Percentiles rank a stretch among this genome's conserved stretches.
These are phyloP conservation scores for Caenorhabditis sp. DNA, from an alignment of 2,888 invertebrate genomes.

Conservation along the genomic window DNA sequence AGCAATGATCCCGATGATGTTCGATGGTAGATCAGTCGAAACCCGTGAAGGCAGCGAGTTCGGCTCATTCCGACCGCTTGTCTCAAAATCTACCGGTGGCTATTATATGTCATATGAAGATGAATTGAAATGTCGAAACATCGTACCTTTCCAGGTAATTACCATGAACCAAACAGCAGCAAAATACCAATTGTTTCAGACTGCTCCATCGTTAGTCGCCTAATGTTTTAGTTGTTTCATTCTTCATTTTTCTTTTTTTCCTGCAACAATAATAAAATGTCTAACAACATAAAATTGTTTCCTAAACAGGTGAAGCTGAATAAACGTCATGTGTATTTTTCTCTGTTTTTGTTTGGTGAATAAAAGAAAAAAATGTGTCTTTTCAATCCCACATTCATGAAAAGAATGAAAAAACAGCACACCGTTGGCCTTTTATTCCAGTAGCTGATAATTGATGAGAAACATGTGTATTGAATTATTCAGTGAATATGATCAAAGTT, in stretches of 20 bases:
- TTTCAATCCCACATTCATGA: background rate
- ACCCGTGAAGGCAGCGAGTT: constrained; percentile 46
- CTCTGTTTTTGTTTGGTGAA: background rate
- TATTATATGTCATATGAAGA: constrained; percentile 57
- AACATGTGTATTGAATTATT: too few species aligned
- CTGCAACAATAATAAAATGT: constrained; percentile 1
- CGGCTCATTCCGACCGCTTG: constrained; percentile 60
- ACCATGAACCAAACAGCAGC: background rate
- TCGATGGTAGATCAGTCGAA: constrained; percentile 51
- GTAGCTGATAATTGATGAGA: too few species aligned
- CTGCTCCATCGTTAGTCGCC: constrained; percentile 41
- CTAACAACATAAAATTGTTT: constrained; percentile 1
- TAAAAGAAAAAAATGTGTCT: background rate
- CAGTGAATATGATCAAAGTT: too few species aligned
- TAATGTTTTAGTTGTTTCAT: constrained; percentile 4
- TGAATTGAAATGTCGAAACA: constrained; percentile 56
- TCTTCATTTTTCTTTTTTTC: background rate
- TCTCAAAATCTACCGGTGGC: constrained; percentile 55
- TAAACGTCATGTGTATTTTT: background rate
- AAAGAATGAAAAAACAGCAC: background rate
- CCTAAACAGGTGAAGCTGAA: background rate
- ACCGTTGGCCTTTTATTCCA: too few species aligned
- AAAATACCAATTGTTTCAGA: constrained; percentile 20
- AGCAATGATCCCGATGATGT: constrained; percentile 53
- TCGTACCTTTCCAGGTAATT: constrained; percentile 61